Percentiles rank a stretch among this genome's conserved stretches.
These are phyloP conservation scores for Pectinophora gossypiella DNA, from an alignment of 1,140 invertebrate species.

Conservation along the genomic window DNA sequence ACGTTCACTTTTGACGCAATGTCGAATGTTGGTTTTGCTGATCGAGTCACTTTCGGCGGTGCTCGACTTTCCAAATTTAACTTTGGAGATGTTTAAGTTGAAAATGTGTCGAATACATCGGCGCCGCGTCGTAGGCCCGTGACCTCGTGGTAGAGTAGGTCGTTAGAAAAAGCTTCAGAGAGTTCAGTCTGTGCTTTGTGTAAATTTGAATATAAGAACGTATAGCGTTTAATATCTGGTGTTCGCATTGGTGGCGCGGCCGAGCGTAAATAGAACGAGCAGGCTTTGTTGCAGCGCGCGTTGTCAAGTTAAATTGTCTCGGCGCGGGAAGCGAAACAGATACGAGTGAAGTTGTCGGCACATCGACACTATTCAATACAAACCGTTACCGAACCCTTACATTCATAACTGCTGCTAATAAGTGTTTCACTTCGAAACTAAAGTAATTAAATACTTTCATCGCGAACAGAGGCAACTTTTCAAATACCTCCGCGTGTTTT, in stretches of 20 bases:
- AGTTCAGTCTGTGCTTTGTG: neutral
- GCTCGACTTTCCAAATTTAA: neutral
- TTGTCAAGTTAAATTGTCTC: slow-evolving; percentile 72
- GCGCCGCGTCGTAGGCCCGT: no score
- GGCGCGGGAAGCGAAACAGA: slow-evolving; percentile 64
- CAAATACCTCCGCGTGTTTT: no score
- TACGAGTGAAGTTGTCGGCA: slow-evolving; percentile 61
- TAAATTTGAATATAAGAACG: slow-evolving; percentile 1
- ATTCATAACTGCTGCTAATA: no score
- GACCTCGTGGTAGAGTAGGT: no score
- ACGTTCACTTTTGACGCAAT: slow-evolving; percentile 3
- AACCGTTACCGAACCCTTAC: slow-evolving; percentile 17
- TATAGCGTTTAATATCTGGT: slow-evolving; percentile 27
- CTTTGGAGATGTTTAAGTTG: no score
- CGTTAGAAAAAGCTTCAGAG: neutral
- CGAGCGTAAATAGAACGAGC: slow-evolving; percentile 54
- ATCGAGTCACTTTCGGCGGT: neutral
- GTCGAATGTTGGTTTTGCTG: neutral
- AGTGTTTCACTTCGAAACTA: no score
- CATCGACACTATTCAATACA: slow-evolving; percentile 59
- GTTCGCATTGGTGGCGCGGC: slow-evolving; percentile 30
- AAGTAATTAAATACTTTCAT: no score
- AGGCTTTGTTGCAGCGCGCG: slow-evolving; percentile 52
- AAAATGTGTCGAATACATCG: no score
- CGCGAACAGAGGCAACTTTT: no score